A percentile compares a stretch with the other conserved stretches of the same genome.
Conservation (phyloP, 2,113 vertebrate genomes). For the Albula glossodonta region DNA sequence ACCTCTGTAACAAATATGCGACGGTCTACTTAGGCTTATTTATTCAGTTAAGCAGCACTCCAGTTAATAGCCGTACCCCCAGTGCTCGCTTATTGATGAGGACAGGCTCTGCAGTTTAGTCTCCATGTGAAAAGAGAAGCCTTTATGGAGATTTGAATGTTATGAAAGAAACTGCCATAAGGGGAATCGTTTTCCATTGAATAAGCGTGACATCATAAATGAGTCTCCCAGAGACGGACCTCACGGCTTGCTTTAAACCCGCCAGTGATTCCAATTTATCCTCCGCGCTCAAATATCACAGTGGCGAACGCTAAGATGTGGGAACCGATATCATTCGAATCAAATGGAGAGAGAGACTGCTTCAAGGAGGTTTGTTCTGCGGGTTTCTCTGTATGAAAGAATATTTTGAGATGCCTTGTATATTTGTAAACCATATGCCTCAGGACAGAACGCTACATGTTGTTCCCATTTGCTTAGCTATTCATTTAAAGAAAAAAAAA, state of each 20-base stretch:
- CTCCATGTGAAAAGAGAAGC: background rate
- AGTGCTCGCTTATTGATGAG: background rate
- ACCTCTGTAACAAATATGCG: background rate
- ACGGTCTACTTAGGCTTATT: background rate
- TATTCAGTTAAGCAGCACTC: background rate
- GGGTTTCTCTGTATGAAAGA: conserved; percentile 57
- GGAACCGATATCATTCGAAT: conserved; percentile 55
- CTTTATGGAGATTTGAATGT: background rate
- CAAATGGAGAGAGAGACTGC: conserved; percentile 26
- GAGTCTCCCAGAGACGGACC: conserved; percentile 45
- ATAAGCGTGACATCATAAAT: conserved; percentile 53
- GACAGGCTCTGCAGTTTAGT: background rate
- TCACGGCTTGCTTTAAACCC: conserved; percentile 47
- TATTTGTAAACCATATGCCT: conserved; percentile 46
- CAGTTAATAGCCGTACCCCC: background rate
- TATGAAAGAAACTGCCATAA: background rate
- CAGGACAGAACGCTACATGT: conserved; percentile 36
- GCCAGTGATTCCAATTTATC: conserved; percentile 46
- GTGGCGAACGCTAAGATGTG: conserved; percentile 62
- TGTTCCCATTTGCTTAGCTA: conserved; percentile 51
- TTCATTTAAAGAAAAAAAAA: conserved; percentile 14
- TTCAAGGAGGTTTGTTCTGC: conserved; percentile 48
- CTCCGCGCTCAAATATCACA: conserved; percentile 63
- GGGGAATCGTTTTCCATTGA: background rate
- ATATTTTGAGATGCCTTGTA: conserved; percentile 54